Conservation (phyloP, 1,140 invertebrate genomes). For the Phthorimaea operculella region DNA sequence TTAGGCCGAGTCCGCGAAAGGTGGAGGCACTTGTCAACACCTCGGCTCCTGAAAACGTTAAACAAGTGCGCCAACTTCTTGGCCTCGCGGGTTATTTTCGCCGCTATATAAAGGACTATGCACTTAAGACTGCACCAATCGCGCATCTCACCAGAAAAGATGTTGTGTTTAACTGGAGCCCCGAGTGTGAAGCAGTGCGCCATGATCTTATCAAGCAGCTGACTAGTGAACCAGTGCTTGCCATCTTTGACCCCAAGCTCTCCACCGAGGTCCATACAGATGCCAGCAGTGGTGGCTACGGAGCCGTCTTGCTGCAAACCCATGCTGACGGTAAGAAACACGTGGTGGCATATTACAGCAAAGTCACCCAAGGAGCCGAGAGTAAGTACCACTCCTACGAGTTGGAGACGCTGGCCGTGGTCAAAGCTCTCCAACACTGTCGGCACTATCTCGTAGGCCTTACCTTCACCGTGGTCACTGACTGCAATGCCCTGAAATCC, state of each 20-base stretch:
- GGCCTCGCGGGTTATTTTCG: not conserved
- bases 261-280: slow-evolving; percentile 17
- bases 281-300: slow-evolving; percentile 29
- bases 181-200: not conserved
- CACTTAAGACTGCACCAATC: not conserved
- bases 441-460: not conserved
- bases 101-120: not conserved
- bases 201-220: not conserved
- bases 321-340: not conserved
- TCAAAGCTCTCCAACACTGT: not conserved
- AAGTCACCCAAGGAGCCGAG: not conserved
- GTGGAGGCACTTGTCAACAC: slow-evolving; percentile 21
- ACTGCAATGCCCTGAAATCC: not conserved
- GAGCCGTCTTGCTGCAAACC: slow-evolving; percentile 13
- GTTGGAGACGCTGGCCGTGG: not conserved
- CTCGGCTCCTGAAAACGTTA: not conserved
- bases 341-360: not conserved
- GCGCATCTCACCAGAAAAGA: not conserved
- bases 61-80: not conserved
- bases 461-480: not conserved
- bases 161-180: not conserved
- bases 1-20: slow-evolving; percentile 34
- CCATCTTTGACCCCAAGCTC: slow-evolving; percentile 21
- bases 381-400: slow-evolving; percentile 1
- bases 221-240: slow-evolving; percentile 16